These are phyloP conservation scores for Rhodinocichla rosea DNA, from an alignment of 2,113 vertebrate species.

Conservation along the genomic window DNA sequence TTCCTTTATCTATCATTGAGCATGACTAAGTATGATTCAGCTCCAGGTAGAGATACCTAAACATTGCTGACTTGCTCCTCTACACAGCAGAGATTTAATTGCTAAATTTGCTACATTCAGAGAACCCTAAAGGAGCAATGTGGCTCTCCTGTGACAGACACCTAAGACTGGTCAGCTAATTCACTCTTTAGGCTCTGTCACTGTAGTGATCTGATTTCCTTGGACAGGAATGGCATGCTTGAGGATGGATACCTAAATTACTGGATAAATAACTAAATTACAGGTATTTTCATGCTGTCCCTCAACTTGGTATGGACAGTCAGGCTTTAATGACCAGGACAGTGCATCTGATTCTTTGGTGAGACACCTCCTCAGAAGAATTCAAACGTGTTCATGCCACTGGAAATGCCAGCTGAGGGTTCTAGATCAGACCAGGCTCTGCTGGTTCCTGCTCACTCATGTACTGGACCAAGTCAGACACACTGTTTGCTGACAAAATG, in stretches of 20 bases:
- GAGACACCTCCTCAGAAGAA: neutral
- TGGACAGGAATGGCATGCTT: neutral
- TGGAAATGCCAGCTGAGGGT: neutral
- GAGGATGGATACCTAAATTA: neutral
- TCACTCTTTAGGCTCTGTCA: neutral
- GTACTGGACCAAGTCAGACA: fast-evolving
- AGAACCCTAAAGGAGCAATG: neutral
- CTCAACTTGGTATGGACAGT: neutral
- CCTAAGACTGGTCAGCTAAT: neutral
- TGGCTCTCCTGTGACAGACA: neutral
- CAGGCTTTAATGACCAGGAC: neutral
- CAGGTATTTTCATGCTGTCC: neutral
- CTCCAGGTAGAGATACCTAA: neutral
- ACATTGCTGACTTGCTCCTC: neutral
- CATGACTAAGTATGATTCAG: neutral
- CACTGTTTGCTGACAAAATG: neutral
- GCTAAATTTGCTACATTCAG: neutral
- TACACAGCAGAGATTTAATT: neutral
- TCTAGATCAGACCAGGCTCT: neutral
- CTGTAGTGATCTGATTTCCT: neutral
- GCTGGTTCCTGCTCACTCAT: fast-evolving
- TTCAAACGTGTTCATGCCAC: neutral
- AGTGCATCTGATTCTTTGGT: neutral
- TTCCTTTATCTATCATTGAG: neutral
- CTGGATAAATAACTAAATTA: neutral